phyloP scores from a whole-genome alignment of 1,140 invertebrate genomes.

The Megalopta genalis region DNA sequence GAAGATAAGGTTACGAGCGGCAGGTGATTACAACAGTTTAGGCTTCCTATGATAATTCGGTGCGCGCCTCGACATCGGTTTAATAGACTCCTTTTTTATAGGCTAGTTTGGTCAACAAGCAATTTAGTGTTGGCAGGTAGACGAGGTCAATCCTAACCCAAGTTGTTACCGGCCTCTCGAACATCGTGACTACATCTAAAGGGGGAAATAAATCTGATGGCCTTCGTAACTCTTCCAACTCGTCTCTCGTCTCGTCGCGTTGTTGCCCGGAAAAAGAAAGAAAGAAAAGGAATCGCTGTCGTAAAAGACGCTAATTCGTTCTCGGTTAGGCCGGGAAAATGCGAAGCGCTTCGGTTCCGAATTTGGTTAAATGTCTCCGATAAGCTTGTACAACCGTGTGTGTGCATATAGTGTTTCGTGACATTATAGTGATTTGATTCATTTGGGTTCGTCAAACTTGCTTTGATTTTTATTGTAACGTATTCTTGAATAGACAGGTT shows the following conservation, averaged over 20 bases:
- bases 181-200: slow-evolving; percentile 42
- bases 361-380: too few species aligned
- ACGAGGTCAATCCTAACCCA: slow-evolving; percentile 48
- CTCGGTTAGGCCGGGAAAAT: neutral
- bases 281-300: neutral
- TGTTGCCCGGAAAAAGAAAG: slow-evolving; percentile 25
- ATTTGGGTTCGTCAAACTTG: too few species aligned
- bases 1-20: neutral
- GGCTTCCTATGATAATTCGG: slow-evolving; percentile 10
- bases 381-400: too few species aligned
- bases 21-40: slow-evolving; percentile 27
- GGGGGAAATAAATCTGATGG: slow-evolving; percentile 44
- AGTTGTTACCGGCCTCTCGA: slow-evolving; percentile 32
- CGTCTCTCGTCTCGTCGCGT: slow-evolving; percentile 20
- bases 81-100: slow-evolving; percentile 64
- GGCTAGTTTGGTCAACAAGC: slow-evolving; percentile 62
- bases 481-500: too few species aligned
- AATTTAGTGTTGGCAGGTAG: slow-evolving; percentile 64
- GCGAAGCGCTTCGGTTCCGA: too few species aligned
- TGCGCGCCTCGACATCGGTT: slow-evolving; percentile 27
- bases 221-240: slow-evolving; percentile 41
- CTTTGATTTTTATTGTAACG: too few species aligned
- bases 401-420: too few species aligned
- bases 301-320: slow-evolving; percentile 39
- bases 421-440: too few species aligned